A percentile compares a stretch with the other conserved stretches of the same genome.
phyloP scores from a whole-genome alignment of 2,888 invertebrate species.

The Thereva unica region DNA sequence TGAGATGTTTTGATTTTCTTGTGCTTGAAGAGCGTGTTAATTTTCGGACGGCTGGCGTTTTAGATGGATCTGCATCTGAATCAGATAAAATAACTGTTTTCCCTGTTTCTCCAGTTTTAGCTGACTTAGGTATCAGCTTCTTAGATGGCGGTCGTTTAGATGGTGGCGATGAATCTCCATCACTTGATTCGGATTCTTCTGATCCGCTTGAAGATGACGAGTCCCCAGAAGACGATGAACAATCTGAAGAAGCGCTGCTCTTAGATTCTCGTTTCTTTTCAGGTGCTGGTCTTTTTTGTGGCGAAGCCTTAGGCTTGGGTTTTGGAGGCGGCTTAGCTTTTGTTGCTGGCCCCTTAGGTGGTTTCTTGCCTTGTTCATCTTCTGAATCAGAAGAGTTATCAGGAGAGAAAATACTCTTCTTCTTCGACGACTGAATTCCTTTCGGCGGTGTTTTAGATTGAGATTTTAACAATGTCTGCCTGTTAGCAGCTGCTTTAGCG shows the following conservation, averaged over 20 bases:
- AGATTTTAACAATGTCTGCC: slow-evolving; percentile 17
- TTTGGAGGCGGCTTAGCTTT: slow-evolving; percentile 55
- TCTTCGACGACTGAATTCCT: slow-evolving; percentile 58
- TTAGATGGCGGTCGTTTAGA: slow-evolving; percentile 38
- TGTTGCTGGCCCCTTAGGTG: slow-evolving; percentile 52
- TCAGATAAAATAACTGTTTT: slow-evolving; percentile 62
- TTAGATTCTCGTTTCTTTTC: slow-evolving; percentile 50
- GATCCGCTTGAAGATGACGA: slow-evolving; percentile 48
- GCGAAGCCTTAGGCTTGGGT: slow-evolving; percentile 46
- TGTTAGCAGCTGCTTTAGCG: slow-evolving; percentile 33
- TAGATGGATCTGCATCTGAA: slow-evolving; percentile 58
- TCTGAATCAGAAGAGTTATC: slow-evolving; percentile 73
- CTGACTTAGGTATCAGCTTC: slow-evolving; percentile 46
- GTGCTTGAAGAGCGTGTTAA: slow-evolving; percentile 72
- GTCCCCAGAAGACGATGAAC: slow-evolving; percentile 50
- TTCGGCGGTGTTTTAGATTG: slow-evolving; percentile 13
- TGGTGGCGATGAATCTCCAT: slow-evolving; percentile 41
- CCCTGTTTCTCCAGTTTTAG: slow-evolving; percentile 51
- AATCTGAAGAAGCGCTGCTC: slow-evolving; percentile 50
- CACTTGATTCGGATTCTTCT: slow-evolving; percentile 45
- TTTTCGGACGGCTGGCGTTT: slow-evolving; percentile 60
- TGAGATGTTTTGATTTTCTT: slow-evolving; percentile 67
- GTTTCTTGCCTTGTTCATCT: slow-evolving; percentile 56
- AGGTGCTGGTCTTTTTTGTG: slow-evolving; percentile 51
- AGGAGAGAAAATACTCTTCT: slow-evolving; percentile 82